These are phyloP conservation scores for Stichopus chloronotus DNA, from an alignment of 35 echinoderm and acorn worm species.

Conservation along the genomic window DNA sequence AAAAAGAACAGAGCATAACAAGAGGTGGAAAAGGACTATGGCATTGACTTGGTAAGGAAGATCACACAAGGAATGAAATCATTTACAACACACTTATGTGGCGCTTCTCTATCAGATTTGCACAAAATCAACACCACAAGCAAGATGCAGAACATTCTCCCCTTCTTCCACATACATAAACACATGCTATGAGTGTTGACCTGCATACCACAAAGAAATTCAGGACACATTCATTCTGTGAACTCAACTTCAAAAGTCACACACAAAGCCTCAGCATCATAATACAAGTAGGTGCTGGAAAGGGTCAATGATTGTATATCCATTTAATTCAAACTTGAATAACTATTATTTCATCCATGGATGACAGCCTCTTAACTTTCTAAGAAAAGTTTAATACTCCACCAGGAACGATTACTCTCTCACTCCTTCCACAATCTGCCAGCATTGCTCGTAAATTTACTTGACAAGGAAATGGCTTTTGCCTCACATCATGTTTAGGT, in stretches of 20 bases:
- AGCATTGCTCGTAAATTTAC: conserved; percentile 36
- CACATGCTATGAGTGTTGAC: no score
- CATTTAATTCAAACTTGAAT: conserved; percentile 1
- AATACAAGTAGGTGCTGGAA: neutral
- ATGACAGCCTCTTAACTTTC: conserved; percentile 33
- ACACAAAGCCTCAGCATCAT: neutral
- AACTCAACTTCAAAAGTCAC: neutral
- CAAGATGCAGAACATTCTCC: no score
- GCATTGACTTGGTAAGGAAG: no score
- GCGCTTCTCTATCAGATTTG: no score
- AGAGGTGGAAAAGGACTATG: no score
- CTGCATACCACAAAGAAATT: no score
- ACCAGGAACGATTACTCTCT: neutral
- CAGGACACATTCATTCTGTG: no score
- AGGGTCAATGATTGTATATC: neutral
- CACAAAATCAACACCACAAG: no score
- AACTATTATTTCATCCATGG: conserved; percentile 23
- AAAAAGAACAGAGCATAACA: no score
- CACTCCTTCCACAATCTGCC: neutral
- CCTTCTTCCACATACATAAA: no score
- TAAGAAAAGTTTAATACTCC: conserved; percentile 16
- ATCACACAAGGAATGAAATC: no score
- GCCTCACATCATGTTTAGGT: neutral
- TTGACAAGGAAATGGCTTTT: conserved; percentile 29
- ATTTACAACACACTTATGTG: no score